Evolutionary conservation across 92 coral and sea anemone species (phyloP).

Genomic region (Plumapathes pennacea): DNA sequence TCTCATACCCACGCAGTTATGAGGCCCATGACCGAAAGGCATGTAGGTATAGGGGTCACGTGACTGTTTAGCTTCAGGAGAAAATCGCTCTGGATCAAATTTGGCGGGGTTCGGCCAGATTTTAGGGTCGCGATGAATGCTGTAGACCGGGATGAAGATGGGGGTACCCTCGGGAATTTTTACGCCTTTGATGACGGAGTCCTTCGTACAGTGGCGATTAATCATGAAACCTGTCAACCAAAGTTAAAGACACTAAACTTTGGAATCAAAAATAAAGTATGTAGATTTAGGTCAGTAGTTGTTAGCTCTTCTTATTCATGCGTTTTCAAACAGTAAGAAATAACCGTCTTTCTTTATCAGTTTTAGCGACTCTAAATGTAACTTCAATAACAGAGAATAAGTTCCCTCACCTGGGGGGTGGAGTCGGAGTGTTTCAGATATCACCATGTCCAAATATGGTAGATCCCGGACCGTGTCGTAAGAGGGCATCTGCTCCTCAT

Average conservation of each 20-base stretch:
- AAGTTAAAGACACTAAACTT: neutral
- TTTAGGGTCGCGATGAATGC: slow-evolving; percentile 49
- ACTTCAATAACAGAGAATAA: neutral
- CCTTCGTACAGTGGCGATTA: slow-evolving; percentile 38
- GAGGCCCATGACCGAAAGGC: slow-evolving; percentile 65
- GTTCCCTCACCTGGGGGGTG: slow-evolving; percentile 62
- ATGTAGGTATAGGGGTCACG: slow-evolving; percentile 54
- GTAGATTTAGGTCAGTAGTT: too few relatives aligned
- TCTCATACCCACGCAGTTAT: slow-evolving; percentile 65
- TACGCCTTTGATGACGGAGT: slow-evolving; percentile 35
- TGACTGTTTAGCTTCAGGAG: slow-evolving; percentile 59
- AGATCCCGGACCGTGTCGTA: slow-evolving; percentile 54
- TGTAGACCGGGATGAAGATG: slow-evolving; percentile 40
- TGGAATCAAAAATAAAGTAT: too few relatives aligned
- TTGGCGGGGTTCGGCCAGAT: slow-evolving; percentile 56
- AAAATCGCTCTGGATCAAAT: slow-evolving; percentile 67
- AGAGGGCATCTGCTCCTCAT: slow-evolving; percentile 59
- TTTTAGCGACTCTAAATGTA: too few relatives aligned
- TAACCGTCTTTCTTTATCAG: too few relatives aligned
- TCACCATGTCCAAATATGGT: slow-evolving; percentile 68
- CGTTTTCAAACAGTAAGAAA: too few relatives aligned
- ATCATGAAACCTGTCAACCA: slow-evolving; percentile 13
- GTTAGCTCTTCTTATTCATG: too few relatives aligned
- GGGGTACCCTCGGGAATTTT: slow-evolving; percentile 27
- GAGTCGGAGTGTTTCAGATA: slow-evolving; percentile 65